phyloP scores from a whole-genome alignment of 2,113 vertebrate genomes.

The Myotis yumanensis region DNA sequence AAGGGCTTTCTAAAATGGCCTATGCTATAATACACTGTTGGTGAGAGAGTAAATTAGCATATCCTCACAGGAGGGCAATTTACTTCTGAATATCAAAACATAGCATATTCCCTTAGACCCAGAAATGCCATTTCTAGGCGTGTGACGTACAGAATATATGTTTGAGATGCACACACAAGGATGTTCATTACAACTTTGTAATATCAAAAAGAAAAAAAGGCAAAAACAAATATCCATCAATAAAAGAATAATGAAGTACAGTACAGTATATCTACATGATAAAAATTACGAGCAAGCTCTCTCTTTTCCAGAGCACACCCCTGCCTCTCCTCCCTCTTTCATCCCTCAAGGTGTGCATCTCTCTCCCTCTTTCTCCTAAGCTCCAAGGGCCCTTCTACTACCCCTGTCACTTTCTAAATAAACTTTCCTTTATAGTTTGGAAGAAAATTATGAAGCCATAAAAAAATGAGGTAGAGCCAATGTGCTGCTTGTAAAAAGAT shows the following conservation, averaged over 20 bases:
- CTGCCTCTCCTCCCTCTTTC: background rate
- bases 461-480: slow-evolving; percentile 22
- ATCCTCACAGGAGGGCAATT: background rate
- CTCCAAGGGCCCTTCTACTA: background rate
- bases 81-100: background rate
- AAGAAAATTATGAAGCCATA: background rate
- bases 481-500: slow-evolving; percentile 42
- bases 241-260: background rate
- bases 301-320: background rate
- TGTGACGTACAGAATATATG: background rate
- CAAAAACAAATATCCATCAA: background rate
- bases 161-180: background rate
- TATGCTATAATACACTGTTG: background rate
- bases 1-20: background rate
- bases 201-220: background rate
- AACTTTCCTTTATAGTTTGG: background rate
- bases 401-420: background rate
- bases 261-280: background rate
- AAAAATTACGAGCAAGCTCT: background rate
- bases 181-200: background rate
- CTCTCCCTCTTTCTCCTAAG: background rate
- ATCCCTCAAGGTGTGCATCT: background rate
- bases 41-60: background rate
- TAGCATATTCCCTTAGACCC: background rate
- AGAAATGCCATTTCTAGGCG: background rate